Conservation (phyloP, 2,797 vertebrate species). For the Labeo calbasu region DNA sequence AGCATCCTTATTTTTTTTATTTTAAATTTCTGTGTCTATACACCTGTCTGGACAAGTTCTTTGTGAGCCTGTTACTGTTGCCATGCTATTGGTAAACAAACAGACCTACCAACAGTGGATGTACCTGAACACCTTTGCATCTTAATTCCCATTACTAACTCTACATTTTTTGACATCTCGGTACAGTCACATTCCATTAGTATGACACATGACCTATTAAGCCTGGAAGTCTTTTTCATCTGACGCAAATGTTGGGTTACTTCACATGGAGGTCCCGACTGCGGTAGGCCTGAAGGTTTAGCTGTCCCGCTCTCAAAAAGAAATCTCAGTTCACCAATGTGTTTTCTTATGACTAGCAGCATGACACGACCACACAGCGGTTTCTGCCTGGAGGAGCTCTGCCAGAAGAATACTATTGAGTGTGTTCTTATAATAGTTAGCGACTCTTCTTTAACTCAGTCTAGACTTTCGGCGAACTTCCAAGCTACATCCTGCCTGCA, state of each 20-base stretch:
- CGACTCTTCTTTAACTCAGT: background rate
- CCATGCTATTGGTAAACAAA: conserved; percentile 19
- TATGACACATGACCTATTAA: background rate
- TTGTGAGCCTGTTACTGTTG: background rate
- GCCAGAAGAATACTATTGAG: background rate
- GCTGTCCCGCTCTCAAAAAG: background rate
- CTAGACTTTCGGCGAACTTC: background rate
- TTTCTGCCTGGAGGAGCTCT: conserved; percentile 26
- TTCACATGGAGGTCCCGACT: background rate
- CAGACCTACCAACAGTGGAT: background rate
- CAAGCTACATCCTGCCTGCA: background rate
- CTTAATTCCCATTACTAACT: background rate
- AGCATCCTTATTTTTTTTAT: background rate
- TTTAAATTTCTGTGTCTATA: background rate
- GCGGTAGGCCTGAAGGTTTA: background rate
- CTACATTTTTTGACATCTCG: background rate
- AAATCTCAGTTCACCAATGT: background rate
- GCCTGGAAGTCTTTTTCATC: background rate
- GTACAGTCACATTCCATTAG: background rate
- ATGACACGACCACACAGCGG: conserved; percentile 10
- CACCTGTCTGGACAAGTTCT: background rate
- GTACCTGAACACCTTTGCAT: background rate
- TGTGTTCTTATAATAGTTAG: background rate
- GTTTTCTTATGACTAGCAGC: background rate
- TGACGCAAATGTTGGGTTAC: background rate